Evolutionary conservation across 2,113 vertebrate genomes (phyloP), one percentile per base, ranked within the genome.

Genomic region (Corythaixoides concolor): DNA sequence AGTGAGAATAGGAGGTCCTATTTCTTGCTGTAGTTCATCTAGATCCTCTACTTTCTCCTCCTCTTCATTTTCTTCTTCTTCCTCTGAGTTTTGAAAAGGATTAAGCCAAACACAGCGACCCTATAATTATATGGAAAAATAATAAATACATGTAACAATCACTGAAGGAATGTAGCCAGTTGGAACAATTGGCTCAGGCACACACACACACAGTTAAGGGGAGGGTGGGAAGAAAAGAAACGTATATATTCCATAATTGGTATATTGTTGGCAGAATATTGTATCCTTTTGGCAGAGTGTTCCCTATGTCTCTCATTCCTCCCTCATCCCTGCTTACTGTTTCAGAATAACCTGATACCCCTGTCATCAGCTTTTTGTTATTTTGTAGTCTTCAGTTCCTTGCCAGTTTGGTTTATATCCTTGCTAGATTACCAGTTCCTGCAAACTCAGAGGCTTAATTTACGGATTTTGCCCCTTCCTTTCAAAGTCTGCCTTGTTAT

Each of bases 101-200:
- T 99, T 99, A 77, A 99, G 80, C 99, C 99, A 99, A 41, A 98
- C 96, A 96, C 99, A 99, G 66, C 99, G 99, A 66, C 99, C 99
- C 99, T 99, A 14, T 28, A 74, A 62, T 79, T 60, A 92, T 58
- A 60, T 15, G 41, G 58, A 90, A 94, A 53, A 76, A 39, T 85
- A 89, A 93, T 63, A 80, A 89, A 88, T 66, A 33, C 37, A 59
- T 41, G 16, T 84, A 82, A 86, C 26, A 84, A 47, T 21, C 26
- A 67, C 8, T 50, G n/a, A 74, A 83, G 67, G 24, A 74, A 90
- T 37, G 11, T 32, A 56, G 66, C 6, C 17, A 85, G 8, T 66
- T 86, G 59, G 72, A 80, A 79, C 15, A 59, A 64, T 4, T 56
- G 55, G 12, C 35, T 60, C 22, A 62, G 49, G n/a, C 50, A 64